Base-by-base conservation (phyloP, 2,888 invertebrate species). In the Dermolepida albohirtum region DNA sequence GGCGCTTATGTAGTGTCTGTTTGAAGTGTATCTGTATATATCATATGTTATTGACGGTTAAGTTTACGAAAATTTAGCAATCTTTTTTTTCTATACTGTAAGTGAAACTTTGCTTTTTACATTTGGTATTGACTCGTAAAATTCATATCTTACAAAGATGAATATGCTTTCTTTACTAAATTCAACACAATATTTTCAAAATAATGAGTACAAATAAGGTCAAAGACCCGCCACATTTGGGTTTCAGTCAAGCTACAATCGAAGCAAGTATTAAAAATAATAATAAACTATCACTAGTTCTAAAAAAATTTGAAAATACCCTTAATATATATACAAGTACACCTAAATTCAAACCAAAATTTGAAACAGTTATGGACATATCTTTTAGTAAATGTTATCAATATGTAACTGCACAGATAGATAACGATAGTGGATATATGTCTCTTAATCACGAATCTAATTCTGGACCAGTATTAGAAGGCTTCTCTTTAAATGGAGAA, bases 401-500 rank as follows among this genome's bases (percentile, higher is more conserved):
- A 39, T 52, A 73, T 49, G 54, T 64, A 14, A 62, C 47, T 27
- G 55, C 64, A 8, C 70, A 71, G 16, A 77, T 81, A 74, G 81
- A 82, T 71, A 78, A 80, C 69, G 83, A 83, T 72, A 82, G 82
- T 74, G 83, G 83, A 0, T 83, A 82, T 71, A 76, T 81, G 68
- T 82, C 81, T n/a, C 78, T 80, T 62, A 77, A 79, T 72, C 76
- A 75, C 12, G 82, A 82, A 74, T 80, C 81, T 12, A 81, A 79
- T 68, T 75, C 77, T 5, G 77, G 78, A 68, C 49, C 64, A 5
- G 27, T 50, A 17, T 16, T 63, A 29, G 71, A 68, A 27, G 57
- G n/a, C 16, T 27, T 55, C 10, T 39, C 43, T 39, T 40, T 27
- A 27, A 39, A 39, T n/a, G 17, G 16, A 50, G 14, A 43, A 22